Conservation (phyloP, 2,113 vertebrate species). For the Peucedramus taeniatus region DNA sequence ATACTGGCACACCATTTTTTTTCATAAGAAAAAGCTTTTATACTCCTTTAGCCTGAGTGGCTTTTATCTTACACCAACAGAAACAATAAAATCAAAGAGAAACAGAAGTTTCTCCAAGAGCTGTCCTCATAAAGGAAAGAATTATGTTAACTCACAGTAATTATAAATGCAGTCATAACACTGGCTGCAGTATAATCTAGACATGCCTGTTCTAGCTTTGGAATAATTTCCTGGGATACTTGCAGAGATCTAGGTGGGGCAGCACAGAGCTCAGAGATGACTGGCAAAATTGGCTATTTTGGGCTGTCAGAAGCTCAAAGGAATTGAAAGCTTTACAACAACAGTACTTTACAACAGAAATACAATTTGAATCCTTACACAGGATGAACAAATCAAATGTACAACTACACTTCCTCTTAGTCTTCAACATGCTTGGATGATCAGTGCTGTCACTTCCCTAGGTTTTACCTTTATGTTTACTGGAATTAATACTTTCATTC, state of each 20-base stretch:
- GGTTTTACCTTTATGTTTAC: neutral
- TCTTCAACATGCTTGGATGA: neutral
- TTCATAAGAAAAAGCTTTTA: neutral
- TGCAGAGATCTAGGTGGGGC: neutral
- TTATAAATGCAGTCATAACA: slow-evolving; percentile 57
- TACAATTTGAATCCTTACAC: neutral
- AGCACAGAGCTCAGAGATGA: neutral
- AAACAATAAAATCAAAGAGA: slow-evolving; percentile 36
- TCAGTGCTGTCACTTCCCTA: neutral
- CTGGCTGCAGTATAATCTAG: neutral
- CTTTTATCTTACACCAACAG: slow-evolving; percentile 41
- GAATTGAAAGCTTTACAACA: neutral
- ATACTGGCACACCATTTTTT: neutral
- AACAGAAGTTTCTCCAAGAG: slow-evolving; percentile 3
- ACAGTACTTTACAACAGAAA: neutral
- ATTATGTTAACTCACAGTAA: slow-evolving; percentile 33
- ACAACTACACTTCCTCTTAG: neutral
- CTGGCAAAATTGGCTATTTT: neutral
- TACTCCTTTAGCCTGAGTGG: neutral
- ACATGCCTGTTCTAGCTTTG: slow-evolving; percentile 33
- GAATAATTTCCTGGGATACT: neutral
- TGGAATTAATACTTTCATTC: neutral
- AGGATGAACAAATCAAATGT: neutral
- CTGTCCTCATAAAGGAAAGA: slow-evolving; percentile 48
- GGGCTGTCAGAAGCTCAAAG: neutral